Base-by-base conservation (phyloP, 2,888 invertebrate genomes). In the Acheta domesticus region DNA sequence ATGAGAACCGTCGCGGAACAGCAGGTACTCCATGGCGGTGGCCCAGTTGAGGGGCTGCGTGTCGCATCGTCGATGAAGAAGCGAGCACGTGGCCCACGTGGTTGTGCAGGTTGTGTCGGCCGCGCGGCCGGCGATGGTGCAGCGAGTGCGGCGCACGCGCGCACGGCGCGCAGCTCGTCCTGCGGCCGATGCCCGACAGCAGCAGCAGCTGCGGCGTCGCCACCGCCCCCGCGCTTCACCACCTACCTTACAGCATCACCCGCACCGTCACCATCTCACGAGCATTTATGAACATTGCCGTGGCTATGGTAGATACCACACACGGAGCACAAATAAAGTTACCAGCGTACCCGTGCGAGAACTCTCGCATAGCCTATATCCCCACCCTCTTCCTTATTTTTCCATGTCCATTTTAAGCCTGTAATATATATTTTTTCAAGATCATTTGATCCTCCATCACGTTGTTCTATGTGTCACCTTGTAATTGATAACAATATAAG, bases 201-300 rank as follows among this genome's bases (percentile, higher is more conserved):
- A 98, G 90, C 19, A 99, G 91, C 77, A 99, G 88, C 86, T 99
- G 98, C 0, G 98, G 98, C 0, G 97, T 95, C 83, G 96, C 98
- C 1, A 99, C 94, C 16, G 98, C 94, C 0, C 98, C 96, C 12
- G 90, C 93, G 82, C 87, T 86, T 49, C 19, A 81, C 77, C 11
- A 81, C 73, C 74, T 78, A 12, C n/a, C 19, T n/a, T n/a, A 75
- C 19, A 75, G 16, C 62, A 62, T 62, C 62, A 62, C n/a, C n/a
- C n/a, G n/a, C n/a, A n/a, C 36, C 36, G 36, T 8, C 36, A 36
- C 36, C 36, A 36, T 8, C 36, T 8, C 23, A 23, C 8, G 8
- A 8, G 8, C 36, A 36, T 36, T 36, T 5, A 36, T 36, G 36
- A 36, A 36, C 36, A 36, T 36, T 36, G 36, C 8, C 36, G 36